Base-by-base conservation (phyloP, 2,888 invertebrate species). In the Mimas tiliae region DNA sequence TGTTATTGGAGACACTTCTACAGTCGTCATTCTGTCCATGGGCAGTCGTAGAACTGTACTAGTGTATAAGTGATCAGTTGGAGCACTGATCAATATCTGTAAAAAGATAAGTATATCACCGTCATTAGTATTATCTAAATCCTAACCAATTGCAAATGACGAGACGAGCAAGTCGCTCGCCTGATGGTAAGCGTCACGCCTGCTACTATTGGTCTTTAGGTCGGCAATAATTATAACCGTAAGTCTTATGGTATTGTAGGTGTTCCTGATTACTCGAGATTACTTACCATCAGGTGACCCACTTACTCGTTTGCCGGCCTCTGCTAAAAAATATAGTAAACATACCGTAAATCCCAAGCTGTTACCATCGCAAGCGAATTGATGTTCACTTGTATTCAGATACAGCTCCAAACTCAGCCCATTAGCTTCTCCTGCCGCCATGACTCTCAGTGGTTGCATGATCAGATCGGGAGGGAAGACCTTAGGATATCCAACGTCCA, bases 21-120 rank as follows among this genome's bases (percentile, higher is more conserved):
- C 82, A 0, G 92, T 91, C 0, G 94, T 93, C 89, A 90, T 89
- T 14, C 88, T 79, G 63, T 90, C 85, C 92, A 93, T 90, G 1
- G 94, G 93, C 0, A 94, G 79, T 0, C 91, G 87, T 0, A 93
- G 85, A 1, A 91, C 90, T 0, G 90, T 91, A 75, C 88, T 91
- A 1, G 88, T 88, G 73, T 93, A 91, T 0, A 88, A 88, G 74
- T 90, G 90, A 73, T 94, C 91, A 0, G 88, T 87, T 47, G 94
- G 94, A 1, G 93, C 89, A 64, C 83, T 86, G 19, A 94, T 87
- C 16, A 94, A 70, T 3, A 94, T 79, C 94, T 93, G 76, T 0
- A 65, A 48, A 19, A 70, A 72, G 11, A 6, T 8, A 14, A 45
- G 1, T 45, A 45, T n/a, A n/a, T n/a, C n/a, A n/a, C n/a, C n/a